phyloP scores from a whole-genome alignment of 37 sponge, comb jelly and placozoan species.

The Theonella swinhoei region DNA sequence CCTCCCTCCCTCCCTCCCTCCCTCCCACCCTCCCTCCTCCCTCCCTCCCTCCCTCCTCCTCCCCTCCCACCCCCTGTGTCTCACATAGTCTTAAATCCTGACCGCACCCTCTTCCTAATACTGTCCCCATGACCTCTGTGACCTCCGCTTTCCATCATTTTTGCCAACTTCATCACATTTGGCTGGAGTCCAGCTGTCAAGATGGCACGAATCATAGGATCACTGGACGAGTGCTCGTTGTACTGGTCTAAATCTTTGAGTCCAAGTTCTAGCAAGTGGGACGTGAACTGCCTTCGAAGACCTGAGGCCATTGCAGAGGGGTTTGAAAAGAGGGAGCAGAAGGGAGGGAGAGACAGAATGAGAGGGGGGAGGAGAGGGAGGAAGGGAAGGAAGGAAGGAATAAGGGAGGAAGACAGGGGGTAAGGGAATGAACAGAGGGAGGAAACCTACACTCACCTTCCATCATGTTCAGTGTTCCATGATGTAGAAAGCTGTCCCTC shows the following conservation, averaged over 20 bases:
- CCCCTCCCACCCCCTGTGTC: too few relatives aligned
- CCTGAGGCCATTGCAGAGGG: neutral
- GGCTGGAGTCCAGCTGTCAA: too few relatives aligned
- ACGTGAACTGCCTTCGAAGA: neutral
- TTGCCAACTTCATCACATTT: too few relatives aligned
- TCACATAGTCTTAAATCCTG: too few relatives aligned
- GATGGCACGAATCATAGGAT: too few relatives aligned
- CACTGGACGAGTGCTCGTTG: too few relatives aligned
- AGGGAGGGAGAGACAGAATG: neutral
- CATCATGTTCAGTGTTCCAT: slow-evolving; percentile 28
- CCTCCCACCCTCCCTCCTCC: slow-evolving; percentile 5
- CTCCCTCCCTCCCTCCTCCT: neutral
- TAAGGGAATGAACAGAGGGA: neutral
- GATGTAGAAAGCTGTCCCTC: slow-evolving; percentile 36
- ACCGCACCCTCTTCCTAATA: too few relatives aligned
- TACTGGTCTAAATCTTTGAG: too few relatives aligned
- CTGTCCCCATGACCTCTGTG: too few relatives aligned
- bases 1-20: slow-evolving; percentile 8
- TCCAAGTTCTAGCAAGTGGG: too few relatives aligned
- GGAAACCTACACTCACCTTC: slow-evolving; percentile 14
- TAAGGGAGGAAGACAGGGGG: neutral
- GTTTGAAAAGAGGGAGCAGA: neutral
- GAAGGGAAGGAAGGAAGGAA: neutral
- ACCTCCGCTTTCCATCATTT: too few relatives aligned
- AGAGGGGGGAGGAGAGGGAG: neutral